Evolutionary conservation across 2,888 invertebrate genomes (phyloP), one percentile per base, ranked within the genome.

Genomic region (Seira musarum): DNA sequence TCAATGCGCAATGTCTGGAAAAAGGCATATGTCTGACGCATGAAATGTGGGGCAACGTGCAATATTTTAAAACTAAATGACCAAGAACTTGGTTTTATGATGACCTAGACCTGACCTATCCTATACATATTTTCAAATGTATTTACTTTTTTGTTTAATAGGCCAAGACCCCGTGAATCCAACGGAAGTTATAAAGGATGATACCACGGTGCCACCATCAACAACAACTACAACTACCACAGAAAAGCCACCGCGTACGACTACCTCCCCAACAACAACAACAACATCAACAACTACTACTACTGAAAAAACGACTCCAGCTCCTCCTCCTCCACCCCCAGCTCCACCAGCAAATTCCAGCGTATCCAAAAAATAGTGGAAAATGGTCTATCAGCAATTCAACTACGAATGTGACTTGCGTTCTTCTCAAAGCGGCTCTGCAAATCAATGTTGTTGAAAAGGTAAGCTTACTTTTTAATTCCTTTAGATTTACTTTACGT

Each of bases 351-450:
- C 84, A 25, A 17, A 60, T 3, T 85, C 88, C 46, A 49, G 87
- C 87, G 10, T 86, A 88, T 25, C 90, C 90, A 8, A 85, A 87
- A 61, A 86, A 85, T 63, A 87, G 88, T 66, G 91, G 91, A 57
- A 89, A 88, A 80, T 93, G 92, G 92, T 82, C 84, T 24, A 88
- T 90, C 3, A 87, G 88, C 15, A 89, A 90, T 60, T 72, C 83
- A 17, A 88, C 87, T 35, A 80, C 73, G 0, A 92, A 92, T 87
- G 87, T 90, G 0, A 91, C 92, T 5, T 94, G 94, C 87, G 91
- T 95, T 25, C 87, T 93, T 67, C 88, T 93, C 6, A 90, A 92
- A 88, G 92, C 94, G 90, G 93, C 93, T 0, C 91, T 92, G 3
- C 91, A 92, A 87, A 88, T 94, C 75, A 92, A 92, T 84, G 88